Conservation (phyloP, 2,113 vertebrate species). For the Salvelinus namaycush region DNA sequence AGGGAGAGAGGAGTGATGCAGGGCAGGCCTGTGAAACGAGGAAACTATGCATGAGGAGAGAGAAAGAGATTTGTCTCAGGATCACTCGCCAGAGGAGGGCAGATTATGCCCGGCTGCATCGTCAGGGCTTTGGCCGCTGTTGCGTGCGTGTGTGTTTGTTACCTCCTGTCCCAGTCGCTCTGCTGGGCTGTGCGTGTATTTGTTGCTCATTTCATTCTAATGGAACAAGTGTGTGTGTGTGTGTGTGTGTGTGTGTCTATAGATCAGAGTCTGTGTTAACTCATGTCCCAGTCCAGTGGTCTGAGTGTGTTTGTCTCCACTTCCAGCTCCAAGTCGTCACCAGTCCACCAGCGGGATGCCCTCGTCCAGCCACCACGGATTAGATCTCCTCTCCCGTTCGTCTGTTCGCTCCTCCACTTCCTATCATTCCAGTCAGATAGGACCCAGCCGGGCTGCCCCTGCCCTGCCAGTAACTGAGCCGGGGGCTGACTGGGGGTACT, state of each 20-base stretch:
- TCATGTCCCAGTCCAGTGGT: not conserved
- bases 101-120: constrained; percentile 59
- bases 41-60: constrained; percentile 56
- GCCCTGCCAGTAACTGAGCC: constrained; percentile 43
- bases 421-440: constrained; percentile 65
- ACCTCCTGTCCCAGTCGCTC: no score
- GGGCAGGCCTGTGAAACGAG: constrained; percentile 57
- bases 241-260: no score
- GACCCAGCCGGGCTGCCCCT: constrained; percentile 59
- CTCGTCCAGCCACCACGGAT: not conserved
- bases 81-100: constrained; percentile 61
- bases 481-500: constrained; percentile 43
- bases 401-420: constrained; percentile 19
- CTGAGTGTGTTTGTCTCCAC: not conserved
- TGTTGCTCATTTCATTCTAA: not conserved
- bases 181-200: not conserved
- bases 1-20: constrained; percentile 23
- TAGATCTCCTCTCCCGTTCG: constrained; percentile 13
- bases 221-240: no score
- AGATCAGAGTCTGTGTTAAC: not conserved
- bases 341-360: not conserved
- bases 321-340: constrained; percentile 1
- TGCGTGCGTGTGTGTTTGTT: constrained; percentile 3
- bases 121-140: constrained; percentile 44
- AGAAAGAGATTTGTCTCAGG: constrained; percentile 65